These are phyloP conservation scores for Cricetomys ansorgei DNA, from an alignment of 2,113 vertebrate genomes.

Conservation along the genomic window DNA sequence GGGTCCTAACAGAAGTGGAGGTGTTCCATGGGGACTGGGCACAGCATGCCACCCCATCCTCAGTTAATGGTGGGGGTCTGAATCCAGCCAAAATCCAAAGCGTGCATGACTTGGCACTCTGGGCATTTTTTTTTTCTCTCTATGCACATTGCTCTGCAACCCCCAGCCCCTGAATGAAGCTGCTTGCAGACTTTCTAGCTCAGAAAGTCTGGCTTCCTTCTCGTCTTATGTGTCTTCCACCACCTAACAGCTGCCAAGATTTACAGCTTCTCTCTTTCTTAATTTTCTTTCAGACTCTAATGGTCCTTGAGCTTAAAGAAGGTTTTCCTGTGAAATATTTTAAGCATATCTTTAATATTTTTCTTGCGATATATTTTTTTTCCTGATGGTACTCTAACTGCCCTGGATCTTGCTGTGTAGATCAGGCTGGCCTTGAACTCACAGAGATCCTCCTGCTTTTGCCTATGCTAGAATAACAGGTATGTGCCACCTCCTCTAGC, in stretches of 20 bases:
- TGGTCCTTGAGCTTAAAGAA: conserved; percentile 1
- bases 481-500: background rate
- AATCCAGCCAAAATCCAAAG: background rate
- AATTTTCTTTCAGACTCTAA: background rate
- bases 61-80: background rate
- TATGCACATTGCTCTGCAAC: too few species aligned
- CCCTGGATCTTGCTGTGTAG: background rate
- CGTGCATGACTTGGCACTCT: background rate
- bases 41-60: background rate
- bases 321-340: background rate
- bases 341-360: background rate
- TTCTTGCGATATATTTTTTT: background rate
- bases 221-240: background rate
- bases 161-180: background rate
- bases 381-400: background rate
- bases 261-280: background rate
- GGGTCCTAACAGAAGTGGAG: background rate
- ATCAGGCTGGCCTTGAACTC: background rate
- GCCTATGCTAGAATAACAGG: background rate
- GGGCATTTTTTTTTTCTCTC: background rate
- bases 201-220: background rate
- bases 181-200: background rate
- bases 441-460: background rate
- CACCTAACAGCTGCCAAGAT: background rate
- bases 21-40: background rate